Conservation (phyloP, 2,888 invertebrate species). For the Mystacides longicornis region DNA sequence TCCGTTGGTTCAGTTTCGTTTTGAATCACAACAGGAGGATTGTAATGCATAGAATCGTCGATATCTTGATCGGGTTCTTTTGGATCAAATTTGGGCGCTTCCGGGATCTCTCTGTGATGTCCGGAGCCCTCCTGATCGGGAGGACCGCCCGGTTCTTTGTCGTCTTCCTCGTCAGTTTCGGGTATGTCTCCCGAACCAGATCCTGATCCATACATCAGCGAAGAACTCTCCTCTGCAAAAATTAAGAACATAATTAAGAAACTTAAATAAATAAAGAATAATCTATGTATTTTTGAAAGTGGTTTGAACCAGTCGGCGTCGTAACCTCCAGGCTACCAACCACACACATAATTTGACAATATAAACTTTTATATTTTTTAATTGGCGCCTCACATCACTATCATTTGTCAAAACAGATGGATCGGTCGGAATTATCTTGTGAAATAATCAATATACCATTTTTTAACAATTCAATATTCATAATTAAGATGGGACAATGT, state of each 20-base stretch:
- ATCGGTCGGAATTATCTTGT: too few relatives aligned
- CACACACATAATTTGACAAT: too few relatives aligned
- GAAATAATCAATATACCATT: too few relatives aligned
- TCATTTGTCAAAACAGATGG: too few relatives aligned
- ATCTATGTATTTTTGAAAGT: too few relatives aligned
- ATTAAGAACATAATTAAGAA: not conserved
- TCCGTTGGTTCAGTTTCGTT: slow-evolving; percentile 30
- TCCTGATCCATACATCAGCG: slow-evolving; percentile 54
- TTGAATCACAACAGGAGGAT: slow-evolving; percentile 33
- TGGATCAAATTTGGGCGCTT: slow-evolving; percentile 35
- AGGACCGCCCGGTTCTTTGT: slow-evolving; percentile 21
- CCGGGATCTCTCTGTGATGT: slow-evolving; percentile 29
- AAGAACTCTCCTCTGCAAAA: slow-evolving; percentile 33
- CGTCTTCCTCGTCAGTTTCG: slow-evolving; percentile 35
- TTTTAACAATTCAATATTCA: too few relatives aligned
- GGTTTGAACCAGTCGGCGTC: too few relatives aligned
- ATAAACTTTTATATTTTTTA: too few relatives aligned
- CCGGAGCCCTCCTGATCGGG: slow-evolving; percentile 34
- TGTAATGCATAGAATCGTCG: slow-evolving; percentile 31
- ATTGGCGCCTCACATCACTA: too few relatives aligned
- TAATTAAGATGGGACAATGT: too few relatives aligned
- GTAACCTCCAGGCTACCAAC: too few relatives aligned
- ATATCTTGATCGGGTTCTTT: slow-evolving; percentile 31
- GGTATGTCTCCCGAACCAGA: slow-evolving; percentile 64
- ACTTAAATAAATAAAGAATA: slow-evolving; percentile 2